A percentile compares a stretch with the other conserved stretches of the same genome.
These are phyloP conservation scores for Drosophila lowei DNA, from an alignment of 1,140 invertebrate species.

Conservation along the genomic window DNA sequence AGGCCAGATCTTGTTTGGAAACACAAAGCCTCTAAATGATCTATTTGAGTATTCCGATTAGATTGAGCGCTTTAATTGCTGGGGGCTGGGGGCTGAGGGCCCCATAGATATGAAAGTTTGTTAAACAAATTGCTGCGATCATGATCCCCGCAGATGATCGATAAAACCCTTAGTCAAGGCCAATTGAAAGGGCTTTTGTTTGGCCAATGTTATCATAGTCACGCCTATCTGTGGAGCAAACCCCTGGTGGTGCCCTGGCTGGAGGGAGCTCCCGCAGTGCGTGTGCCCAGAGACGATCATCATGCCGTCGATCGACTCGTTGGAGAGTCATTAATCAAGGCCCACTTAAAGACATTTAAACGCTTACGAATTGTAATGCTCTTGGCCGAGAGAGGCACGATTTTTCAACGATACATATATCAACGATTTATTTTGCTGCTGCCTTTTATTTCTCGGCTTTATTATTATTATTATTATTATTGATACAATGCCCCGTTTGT, in stretches of 20 bases:
- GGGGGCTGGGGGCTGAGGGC: constrained; percentile 2
- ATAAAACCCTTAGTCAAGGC: constrained; percentile 34
- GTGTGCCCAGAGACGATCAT: constrained; percentile 52
- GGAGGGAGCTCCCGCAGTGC: constrained; percentile 57
- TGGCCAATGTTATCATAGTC: constrained; percentile 48
- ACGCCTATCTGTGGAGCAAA: constrained; percentile 32
- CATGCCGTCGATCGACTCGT: not conserved
- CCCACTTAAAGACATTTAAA: constrained; percentile 75
- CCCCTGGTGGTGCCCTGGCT: constrained; percentile 9
- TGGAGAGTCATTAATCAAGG: constrained; percentile 71
- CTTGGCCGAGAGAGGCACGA: constrained; percentile 41
- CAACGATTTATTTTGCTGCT: constrained; percentile 50
- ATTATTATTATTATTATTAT: constrained; percentile 57
- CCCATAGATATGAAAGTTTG: constrained; percentile 25
- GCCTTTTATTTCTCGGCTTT: constrained; percentile 31
- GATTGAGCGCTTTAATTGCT: too few species aligned
- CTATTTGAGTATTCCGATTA: too few species aligned
- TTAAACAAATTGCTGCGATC: constrained; percentile 42
- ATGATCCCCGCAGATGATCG: constrained; percentile 25
- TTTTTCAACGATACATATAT: constrained; percentile 48
- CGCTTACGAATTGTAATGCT: constrained; percentile 75
- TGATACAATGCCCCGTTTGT: constrained; percentile 72
- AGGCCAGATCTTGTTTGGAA: too few species aligned
- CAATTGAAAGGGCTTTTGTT: constrained; percentile 10
- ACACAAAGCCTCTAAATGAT: too few species aligned